Evolutionary conservation across 2,797 vertebrate genomes (phyloP), one percentile per base, ranked within the genome.

Genomic region (Fistularia commersonii): DNA sequence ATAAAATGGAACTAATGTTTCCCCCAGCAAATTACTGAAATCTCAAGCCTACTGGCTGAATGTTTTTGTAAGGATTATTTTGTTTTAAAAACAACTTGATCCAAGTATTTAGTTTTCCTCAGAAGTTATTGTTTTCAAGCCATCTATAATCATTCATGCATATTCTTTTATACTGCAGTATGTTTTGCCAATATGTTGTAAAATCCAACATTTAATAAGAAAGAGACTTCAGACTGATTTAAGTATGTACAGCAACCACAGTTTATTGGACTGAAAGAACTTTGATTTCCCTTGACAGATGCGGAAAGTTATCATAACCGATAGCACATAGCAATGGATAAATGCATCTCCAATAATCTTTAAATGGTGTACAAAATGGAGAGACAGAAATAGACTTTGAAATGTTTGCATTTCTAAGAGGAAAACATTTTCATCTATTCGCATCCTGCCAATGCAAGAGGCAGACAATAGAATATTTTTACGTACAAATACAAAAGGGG

Each of bases 401-500:
- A 36, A 57, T 58, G 54, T 33, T 33, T 35, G 54, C 73, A 59
- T 36, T 44, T 75, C 40, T 38, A 31, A 53, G 35, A 55, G 57
- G 56, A 65, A 72, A 74, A 56, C 48, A 58, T 57, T 34, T 58
- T 35, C 31, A 48, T 59, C 32, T 44, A 51, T 15, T 32, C 57
- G 64, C 32, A 53, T 61, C 52, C 48, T 34, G 51, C 75, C 50
- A 51, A 57, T 69, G 54, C 54, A 56, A 64, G 35, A 50, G 50
- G 46, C 1, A 9, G 54, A 59, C 56, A 74, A 82, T 72, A 85
- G 58, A 79, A 81, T 63, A 80, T 77, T 64, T 74, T 74, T 57
- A 81, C 57, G 59, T 69, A 88, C 70, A 87, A 86, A 82, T 82
- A 88, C 72, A 87, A 83, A 89, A 84, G 72, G 40, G 64, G 57